Evolutionary conservation across 2,888 invertebrate species (phyloP), one percentile per base, ranked within the genome.

Genomic region (Itoplectis maculator): DNA sequence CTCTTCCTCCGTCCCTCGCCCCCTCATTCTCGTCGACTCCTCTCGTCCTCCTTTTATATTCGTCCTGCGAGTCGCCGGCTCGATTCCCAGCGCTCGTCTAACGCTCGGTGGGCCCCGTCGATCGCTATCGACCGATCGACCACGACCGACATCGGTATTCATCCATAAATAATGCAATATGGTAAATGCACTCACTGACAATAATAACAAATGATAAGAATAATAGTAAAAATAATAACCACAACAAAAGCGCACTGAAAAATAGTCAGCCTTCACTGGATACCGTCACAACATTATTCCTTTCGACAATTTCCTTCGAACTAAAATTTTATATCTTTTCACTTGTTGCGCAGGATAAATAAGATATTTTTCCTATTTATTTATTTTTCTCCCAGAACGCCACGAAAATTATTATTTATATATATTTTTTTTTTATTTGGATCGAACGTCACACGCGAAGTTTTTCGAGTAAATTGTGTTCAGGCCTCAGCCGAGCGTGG

Each of bases 91-190:
- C 51, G 9, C 42, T 61, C 68, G 74, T 75, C 69, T 63, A 79
- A 74, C 56, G 79, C 45, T 18, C n/a, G 35, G 45, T 42, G 65
- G 54, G 66, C 40, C 63, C 49, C 73, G 29, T 66, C 65, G 81
- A 81, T 81, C 75, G 72, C 11, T 49, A 69, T 76, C 76, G 72
- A 66, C 18, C 51, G 11, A 73, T 77, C 76, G 72, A 81, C 76
- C 75, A 72, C 69, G 74, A 75, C 63, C 65, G 15, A 18, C 59
- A 45, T 8, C 40, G 45, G 74, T 80, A 70, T 66, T 13, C 18
- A 45, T 56, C 29, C 56, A 23, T 40, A 20, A 69, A 45, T 29
- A 40, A 54, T n/a, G 23, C 69, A 20, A 54, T 4, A 68, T 20
- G 35, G 11, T 18, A 45, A 45, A 8, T 23, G 18, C n/a, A 35